These are phyloP conservation scores for Sarcophaga carnaria DNA, from an alignment of 2,888 invertebrate species.

Conservation along the genomic window DNA sequence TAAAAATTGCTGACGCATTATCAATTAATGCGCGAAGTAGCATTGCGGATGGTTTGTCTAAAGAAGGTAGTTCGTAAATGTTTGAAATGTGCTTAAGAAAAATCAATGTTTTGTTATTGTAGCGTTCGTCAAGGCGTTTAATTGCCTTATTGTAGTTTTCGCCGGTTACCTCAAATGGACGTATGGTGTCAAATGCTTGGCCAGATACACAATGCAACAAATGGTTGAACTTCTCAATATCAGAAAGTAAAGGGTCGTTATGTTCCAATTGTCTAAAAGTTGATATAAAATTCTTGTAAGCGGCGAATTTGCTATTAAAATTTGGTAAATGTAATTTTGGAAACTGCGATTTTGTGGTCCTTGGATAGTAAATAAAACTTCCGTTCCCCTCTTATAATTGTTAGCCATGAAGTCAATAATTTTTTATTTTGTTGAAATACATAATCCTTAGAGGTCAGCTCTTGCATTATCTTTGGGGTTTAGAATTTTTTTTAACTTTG, in stretches of 20 bases:
- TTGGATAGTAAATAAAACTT: neutral
- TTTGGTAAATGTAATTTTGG: conserved; percentile 7
- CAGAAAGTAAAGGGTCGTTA: conserved; percentile 1
- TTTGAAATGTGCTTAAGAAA: conserved; percentile 46
- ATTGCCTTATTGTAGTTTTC: conserved; percentile 50
- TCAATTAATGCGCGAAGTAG: conserved; percentile 46
- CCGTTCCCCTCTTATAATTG: neutral
- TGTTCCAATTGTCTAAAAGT: conserved; percentile 15
- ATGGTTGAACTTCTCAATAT: conserved; percentile 48
- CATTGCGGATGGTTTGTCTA: conserved; percentile 30
- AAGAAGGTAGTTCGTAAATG: conserved; percentile 38
- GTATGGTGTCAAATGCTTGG: conserved; percentile 49
- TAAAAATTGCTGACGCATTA: conserved; percentile 43
- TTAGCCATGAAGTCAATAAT: neutral
- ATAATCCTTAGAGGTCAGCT: neutral
- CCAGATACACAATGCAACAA: conserved; percentile 42
- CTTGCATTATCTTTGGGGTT: no score
- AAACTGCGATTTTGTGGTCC: neutral
- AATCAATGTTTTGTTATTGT: conserved; percentile 48
- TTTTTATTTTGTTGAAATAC: neutral
- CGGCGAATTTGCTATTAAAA: conserved; percentile 17
- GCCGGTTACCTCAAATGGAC: conserved; percentile 32
- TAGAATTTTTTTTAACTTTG: no score
- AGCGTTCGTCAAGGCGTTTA: conserved; percentile 33
- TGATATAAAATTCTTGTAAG: conserved; percentile 21